Evolutionary conservation across 1,140 invertebrate species (phyloP), one percentile per base, ranked within the genome.

Genomic region (Philopotamus ludificatus): DNA sequence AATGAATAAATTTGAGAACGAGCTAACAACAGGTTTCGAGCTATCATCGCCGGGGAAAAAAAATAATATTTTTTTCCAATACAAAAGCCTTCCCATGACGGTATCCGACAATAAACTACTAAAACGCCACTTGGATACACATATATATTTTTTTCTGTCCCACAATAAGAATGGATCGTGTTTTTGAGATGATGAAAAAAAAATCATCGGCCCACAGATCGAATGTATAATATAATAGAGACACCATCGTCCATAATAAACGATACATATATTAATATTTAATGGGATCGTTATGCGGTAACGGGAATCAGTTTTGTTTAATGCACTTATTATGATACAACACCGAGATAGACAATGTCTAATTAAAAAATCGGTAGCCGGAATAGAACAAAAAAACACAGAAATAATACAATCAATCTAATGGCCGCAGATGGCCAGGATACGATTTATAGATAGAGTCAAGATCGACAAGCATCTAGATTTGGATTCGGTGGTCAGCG

Each of bases 361-460:
- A n/a, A n/a, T n/a, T n/a, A n/a, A n/a, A n/a, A n/a, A n/a, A n/a
- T n/a, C n/a, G n/a, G n/a, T n/a, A n/a, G n/a, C n/a, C n/a, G n/a
- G n/a, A n/a, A n/a, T n/a, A n/a, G n/a, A n/a, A n/a, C n/a, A n/a
- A n/a, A n/a, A n/a, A n/a, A n/a, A n/a, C n/a, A n/a, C n/a, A n/a
- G n/a, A n/a, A n/a, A n/a, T n/a, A n/a, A n/a, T n/a, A n/a, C n/a
- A n/a, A n/a, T n/a, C n/a, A n/a, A n/a, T n/a, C n/a, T n/a, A n/a
- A n/a, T 34, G 54, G 42, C 54, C 54, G 42, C 54, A 57, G 54
- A 57, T 57, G 54, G 54, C 54, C 26, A 47, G 28, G 1, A 41
- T 26, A 16, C 42, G 23, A 60, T 60, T 60, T 60, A 60, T 60
- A 21, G 42, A 60, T 60, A 47, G 41, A 34, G 22, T 16, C 18